These are phyloP conservation scores for Centruroides vittatus DNA, from an alignment of 1,140 invertebrate genomes.

Conservation along the genomic window DNA sequence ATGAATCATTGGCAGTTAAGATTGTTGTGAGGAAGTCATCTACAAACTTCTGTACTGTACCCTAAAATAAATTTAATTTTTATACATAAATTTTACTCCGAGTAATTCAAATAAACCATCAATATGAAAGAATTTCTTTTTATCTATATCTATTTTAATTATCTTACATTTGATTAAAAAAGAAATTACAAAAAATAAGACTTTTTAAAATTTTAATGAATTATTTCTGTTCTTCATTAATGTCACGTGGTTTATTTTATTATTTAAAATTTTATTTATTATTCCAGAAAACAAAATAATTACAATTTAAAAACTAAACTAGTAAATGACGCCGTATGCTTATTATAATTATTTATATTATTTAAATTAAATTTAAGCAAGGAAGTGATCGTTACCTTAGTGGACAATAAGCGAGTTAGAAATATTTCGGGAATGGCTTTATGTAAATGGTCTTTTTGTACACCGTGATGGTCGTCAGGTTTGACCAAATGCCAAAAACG, in stretches of 20 bases:
- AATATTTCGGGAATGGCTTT: constrained; percentile 94
- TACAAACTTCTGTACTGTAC: constrained; percentile 90
- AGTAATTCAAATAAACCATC: too few relatives aligned
- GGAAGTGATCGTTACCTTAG: constrained; percentile 38
- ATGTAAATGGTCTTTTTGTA: constrained; percentile 20
- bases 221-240: not conserved
- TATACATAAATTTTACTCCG: too few relatives aligned
- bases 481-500: constrained; percentile 18
- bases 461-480: constrained; percentile 11
- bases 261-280: too few relatives aligned
- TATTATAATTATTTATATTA: too few relatives aligned
- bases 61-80: constrained; percentile 25
- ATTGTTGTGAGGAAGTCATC: constrained; percentile 87
- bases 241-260: not conserved
- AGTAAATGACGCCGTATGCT: too few relatives aligned
- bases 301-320: too few relatives aligned
- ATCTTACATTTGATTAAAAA: not conserved
- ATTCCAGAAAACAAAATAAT: too few relatives aligned
- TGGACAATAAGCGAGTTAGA: constrained; percentile 75
- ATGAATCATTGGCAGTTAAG: constrained; percentile 66
- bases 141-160: not conserved
- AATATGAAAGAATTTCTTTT: not conserved
- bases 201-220: not conserved
- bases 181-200: not conserved
- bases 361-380: too few relatives aligned